phyloP scores from a whole-genome alignment of 2,888 invertebrate genomes.

The Diadromus collaris region DNA sequence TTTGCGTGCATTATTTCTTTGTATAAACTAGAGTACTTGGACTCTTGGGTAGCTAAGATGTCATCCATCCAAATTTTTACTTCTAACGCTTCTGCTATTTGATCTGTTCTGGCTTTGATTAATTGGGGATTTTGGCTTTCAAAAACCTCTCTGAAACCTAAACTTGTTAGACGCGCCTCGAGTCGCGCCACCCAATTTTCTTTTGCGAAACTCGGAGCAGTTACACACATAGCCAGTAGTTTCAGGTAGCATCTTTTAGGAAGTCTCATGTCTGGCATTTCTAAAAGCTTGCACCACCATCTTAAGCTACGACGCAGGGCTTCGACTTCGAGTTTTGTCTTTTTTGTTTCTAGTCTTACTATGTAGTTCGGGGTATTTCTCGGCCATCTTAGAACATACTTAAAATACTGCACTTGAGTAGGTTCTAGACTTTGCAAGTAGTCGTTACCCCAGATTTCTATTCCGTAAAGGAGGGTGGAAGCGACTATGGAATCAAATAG shows the following conservation, averaged over 20 bases:
- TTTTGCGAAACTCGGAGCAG: background rate
- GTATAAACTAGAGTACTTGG: background rate
- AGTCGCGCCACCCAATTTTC: no score
- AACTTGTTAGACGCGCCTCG: no score
- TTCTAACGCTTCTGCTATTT: background rate
- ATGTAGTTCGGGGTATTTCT: constrained; percentile 16
- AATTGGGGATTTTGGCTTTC: background rate
- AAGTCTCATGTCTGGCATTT: background rate
- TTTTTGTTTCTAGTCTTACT: background rate
- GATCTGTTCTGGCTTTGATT: background rate
- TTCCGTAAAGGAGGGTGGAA: no score
- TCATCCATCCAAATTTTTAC: constrained; percentile 6
- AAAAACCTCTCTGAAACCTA: constrained; percentile 6
- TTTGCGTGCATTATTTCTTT: constrained; percentile 9
- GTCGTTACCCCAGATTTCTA: no score
- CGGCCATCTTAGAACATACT: background rate
- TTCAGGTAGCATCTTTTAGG: background rate
- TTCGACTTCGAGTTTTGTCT: constrained; percentile 5
- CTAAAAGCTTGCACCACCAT: background rate
- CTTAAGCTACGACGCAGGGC: background rate
- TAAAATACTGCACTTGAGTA: no score
- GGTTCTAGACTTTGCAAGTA: no score
- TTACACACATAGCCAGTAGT: background rate
- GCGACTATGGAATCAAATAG: no score
- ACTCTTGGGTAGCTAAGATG: background rate